phyloP scores from a whole-genome alignment of 2,113 vertebrate genomes.

The Podarcis muralis region DNA sequence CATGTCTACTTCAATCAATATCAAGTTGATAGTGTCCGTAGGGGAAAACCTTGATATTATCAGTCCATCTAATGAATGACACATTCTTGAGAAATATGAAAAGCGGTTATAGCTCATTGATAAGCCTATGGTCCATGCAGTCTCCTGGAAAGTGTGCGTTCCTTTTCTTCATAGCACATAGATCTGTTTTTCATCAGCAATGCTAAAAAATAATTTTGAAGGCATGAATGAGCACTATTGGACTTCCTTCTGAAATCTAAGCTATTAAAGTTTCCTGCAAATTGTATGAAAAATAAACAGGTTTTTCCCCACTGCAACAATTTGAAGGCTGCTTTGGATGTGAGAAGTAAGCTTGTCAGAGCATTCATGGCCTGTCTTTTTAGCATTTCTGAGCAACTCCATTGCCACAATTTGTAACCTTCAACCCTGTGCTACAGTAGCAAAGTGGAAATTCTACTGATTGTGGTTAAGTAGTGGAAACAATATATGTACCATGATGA shows the following conservation, averaged over 20 bases:
- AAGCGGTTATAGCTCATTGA: not conserved
- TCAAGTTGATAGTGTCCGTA: not conserved
- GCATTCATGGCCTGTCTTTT: not conserved
- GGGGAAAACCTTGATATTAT: not conserved
- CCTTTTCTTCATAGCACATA: not conserved
- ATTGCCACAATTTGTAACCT: slow-evolving; percentile 30
- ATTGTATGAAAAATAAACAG: slow-evolving; percentile 39
- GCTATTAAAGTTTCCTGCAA: slow-evolving; percentile 36
- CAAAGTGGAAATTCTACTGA: slow-evolving; percentile 43
- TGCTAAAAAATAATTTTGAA: not conserved
- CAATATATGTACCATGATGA: not conserved
- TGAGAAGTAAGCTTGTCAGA: slow-evolving; percentile 33
- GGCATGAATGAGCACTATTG: not conserved
- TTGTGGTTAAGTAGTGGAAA: slow-evolving; percentile 40
- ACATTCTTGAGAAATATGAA: not conserved
- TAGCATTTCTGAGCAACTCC: slow-evolving; percentile 30
- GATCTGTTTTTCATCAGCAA: not conserved
- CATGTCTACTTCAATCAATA: not conserved
- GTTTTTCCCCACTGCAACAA: slow-evolving; percentile 37
- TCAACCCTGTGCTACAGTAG: slow-evolving; percentile 21
- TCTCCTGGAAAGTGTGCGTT: not conserved
- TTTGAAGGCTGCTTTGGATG: slow-evolving; percentile 15
- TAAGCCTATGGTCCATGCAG: not conserved
- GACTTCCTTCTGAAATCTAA: slow-evolving; percentile 13
- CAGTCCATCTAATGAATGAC: not conserved